phyloP scores from a whole-genome alignment of 1,140 invertebrate genomes.

The Trinorchestia longiramus region DNA sequence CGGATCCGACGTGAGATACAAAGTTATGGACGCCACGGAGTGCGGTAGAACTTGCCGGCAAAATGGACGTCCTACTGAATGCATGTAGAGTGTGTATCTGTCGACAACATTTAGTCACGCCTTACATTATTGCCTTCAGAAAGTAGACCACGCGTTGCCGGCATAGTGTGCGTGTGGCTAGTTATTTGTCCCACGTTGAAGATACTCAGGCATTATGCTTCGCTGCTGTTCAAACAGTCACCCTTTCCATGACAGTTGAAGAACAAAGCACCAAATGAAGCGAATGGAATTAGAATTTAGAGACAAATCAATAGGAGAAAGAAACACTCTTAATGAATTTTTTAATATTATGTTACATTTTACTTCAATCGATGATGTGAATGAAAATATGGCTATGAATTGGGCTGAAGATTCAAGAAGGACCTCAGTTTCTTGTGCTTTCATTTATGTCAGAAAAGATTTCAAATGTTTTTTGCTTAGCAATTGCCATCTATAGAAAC shows the following conservation, averaged over 20 bases:
- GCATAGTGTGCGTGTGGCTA: background rate
- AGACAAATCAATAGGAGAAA: no score
- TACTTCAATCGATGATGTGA: no score
- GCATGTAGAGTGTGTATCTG: background rate
- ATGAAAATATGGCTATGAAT: no score
- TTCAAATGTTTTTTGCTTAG: no score
- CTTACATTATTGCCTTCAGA: background rate
- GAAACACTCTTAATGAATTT: no score
- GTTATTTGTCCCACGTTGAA: background rate
- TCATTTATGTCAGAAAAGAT: no score
- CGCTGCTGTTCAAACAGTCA: background rate
- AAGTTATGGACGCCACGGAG: background rate
- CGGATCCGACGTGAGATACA: background rate
- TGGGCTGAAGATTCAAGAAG: no score
- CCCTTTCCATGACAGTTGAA: background rate
- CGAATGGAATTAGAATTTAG: background rate
- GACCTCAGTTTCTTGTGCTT: no score
- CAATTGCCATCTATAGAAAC: no score
- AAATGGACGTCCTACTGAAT: background rate
- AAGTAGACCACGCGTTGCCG: background rate
- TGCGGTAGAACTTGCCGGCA: background rate
- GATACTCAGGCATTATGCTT: background rate
- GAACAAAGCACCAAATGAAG: background rate
- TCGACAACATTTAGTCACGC: background rate
- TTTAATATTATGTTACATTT: no score